phyloP scores from a whole-genome alignment of 2,888 invertebrate genomes.

The Tetragonisca angustula region DNA sequence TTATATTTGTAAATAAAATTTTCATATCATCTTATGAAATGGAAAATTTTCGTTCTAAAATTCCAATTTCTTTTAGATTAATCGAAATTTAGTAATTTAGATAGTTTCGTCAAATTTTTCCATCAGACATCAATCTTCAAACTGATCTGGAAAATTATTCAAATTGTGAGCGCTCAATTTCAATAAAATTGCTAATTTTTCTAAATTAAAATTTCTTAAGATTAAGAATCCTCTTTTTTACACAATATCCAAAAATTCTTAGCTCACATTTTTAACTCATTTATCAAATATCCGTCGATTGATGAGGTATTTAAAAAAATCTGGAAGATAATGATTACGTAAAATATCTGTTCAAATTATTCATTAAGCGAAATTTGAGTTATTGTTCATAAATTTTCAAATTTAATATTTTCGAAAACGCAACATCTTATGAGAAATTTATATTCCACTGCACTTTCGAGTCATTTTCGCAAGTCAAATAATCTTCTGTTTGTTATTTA shows the following conservation, averaged over 20 bases:
- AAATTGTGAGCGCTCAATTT: background rate
- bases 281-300: background rate
- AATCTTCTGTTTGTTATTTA: no score
- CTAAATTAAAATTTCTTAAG: background rate
- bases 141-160: background rate
- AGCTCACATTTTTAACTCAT: background rate
- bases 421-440: no score
- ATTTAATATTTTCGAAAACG: no score
- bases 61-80: no score
- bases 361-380: background rate
- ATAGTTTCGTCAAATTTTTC: no score
- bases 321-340: background rate
- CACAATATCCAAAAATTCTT: background rate
- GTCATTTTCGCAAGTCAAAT: no score
- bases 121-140: background rate
- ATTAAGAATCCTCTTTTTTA: constrained; percentile 2
- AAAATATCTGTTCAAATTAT: constrained; percentile 2
- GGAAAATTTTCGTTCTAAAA: no score
- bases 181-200: background rate
- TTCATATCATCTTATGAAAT: no score
- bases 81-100: no score
- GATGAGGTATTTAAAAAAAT: constrained; percentile 5
- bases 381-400: no score
- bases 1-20: no score
- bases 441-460: no score